Conservation (phyloP, 2,888 invertebrate species). For the Rhagophthalmus giganteus region DNA sequence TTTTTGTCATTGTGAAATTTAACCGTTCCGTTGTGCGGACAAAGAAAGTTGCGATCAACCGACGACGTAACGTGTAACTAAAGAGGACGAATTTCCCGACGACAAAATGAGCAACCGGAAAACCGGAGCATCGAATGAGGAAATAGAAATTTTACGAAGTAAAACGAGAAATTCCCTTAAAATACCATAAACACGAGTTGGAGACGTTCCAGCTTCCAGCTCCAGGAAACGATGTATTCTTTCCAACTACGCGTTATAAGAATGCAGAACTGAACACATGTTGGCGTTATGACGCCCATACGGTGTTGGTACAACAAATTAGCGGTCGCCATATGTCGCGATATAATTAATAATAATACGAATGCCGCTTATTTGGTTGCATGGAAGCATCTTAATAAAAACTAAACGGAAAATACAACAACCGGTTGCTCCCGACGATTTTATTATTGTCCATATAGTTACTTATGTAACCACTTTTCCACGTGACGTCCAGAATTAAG, state of each 20-base stretch:
- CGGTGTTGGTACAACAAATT: constrained; percentile 24
- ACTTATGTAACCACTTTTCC: too few relatives aligned
- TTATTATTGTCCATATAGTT: too few relatives aligned
- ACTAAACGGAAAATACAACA: too few relatives aligned
- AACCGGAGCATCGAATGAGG: background rate
- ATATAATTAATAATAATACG: background rate
- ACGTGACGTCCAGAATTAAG: too few relatives aligned
- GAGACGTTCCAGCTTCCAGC: constrained; percentile 15
- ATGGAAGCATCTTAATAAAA: background rate
- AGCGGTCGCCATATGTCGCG: constrained; percentile 19
- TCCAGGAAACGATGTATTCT: constrained; percentile 17
- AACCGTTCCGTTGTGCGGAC: background rate
- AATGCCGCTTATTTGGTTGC: background rate
- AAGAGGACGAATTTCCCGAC: too few relatives aligned
- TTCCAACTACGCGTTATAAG: constrained; percentile 12
- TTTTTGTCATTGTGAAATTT: background rate
- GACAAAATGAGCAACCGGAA: background rate
- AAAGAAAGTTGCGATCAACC: too few relatives aligned
- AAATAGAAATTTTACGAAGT: too few relatives aligned
- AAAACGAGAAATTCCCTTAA: background rate
- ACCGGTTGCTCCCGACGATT: background rate
- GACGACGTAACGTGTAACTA: too few relatives aligned
- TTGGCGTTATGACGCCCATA: constrained; percentile 14
- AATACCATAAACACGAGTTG: constrained; percentile 4
- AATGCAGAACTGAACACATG: constrained; percentile 23